Evolutionary conservation across 2,888 invertebrate species (phyloP), one percentile per base, ranked within the genome.

Genomic region (Monochamus alternatus): DNA sequence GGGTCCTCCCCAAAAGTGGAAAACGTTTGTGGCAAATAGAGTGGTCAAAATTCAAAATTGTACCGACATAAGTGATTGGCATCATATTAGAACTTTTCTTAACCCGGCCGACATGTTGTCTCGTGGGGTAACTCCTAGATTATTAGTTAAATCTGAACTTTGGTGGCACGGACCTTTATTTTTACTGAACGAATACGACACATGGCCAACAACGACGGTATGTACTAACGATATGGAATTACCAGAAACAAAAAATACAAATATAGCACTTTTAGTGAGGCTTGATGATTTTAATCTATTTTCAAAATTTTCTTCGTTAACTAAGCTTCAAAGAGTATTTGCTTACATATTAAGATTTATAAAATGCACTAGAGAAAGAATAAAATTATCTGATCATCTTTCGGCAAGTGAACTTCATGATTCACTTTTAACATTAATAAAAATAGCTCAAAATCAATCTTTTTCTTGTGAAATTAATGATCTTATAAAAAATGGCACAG

Each of bases 81-180:
- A 65, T 12, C 71, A 75, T 68, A 65, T 74, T 4, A 52, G 12
- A 3, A 65, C 66, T 47, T 51, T 58, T 22, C 3, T 4, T 2
- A 75, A 71, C 51, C 71, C 71, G 9, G 52, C 68, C 7, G 68
- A 68, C 12, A 1, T 68, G 1, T 31, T 55, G 7, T 68, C 67
- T 14, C 8, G 68, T 4, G 66, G 73, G 2, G 3, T 73, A 65
- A 22, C 30, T 3, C 64, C 74, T 9, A 44, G 43, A 12, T 58
- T 44, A 43, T 38, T 71, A 14, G 14, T 44, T 47, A 7, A 14
- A 32, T 71, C 62, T 1, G n/a, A 43, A 10, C 22, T 75, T 31
- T 75, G 75, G 71, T 75, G 65, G 64, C 7, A 65, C 7, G 75
- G 75, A 22, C 75, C 75, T 1, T 5, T 3, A 10, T 55, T 10